Conservation (phyloP, 2,113 vertebrate species). For the Tretioscincus oriximinensis region DNA sequence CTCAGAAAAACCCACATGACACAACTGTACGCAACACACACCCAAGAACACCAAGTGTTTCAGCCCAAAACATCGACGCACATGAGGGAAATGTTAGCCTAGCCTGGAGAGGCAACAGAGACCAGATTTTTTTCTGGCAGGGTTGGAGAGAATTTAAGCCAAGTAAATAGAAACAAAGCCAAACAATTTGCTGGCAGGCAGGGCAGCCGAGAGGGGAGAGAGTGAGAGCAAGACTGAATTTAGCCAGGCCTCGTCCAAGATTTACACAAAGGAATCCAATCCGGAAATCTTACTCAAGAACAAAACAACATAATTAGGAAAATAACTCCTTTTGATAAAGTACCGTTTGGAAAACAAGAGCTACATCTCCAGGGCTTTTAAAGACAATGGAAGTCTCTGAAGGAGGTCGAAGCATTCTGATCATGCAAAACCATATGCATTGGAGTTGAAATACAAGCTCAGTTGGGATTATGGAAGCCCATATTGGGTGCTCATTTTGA, state of each 20-base stretch:
- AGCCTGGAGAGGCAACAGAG: conserved; percentile 15
- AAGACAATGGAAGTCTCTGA: neutral
- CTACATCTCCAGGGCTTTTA: neutral
- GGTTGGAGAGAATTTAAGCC: neutral
- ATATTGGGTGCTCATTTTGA: neutral
- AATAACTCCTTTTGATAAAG: neutral
- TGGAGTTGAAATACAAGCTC: neutral
- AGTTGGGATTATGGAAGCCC: neutral
- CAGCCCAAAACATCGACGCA: conserved; percentile 15
- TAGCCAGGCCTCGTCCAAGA: conserved; percentile 5
- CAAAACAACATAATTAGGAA: conserved; percentile 31
- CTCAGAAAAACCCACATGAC: neutral
- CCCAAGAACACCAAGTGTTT: neutral
- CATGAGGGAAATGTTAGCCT: conserved; percentile 27
- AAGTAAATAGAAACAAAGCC: conserved; percentile 31
- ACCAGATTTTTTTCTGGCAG: conserved; percentile 32
- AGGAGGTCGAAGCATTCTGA: neutral
- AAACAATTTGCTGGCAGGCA: neutral
- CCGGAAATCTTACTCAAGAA: conserved; percentile 17
- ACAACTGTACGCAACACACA: neutral
- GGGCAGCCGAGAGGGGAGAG: neutral
- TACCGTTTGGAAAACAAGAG: conserved; percentile 2
- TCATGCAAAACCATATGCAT: conserved; percentile 1
- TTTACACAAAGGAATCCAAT: conserved; percentile 32
- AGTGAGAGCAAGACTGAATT: neutral